Percentiles rank a stretch among this genome's conserved stretches.
Conservation (phyloP, 2,113 vertebrate species). For the Macquaria ambigua region DNA sequence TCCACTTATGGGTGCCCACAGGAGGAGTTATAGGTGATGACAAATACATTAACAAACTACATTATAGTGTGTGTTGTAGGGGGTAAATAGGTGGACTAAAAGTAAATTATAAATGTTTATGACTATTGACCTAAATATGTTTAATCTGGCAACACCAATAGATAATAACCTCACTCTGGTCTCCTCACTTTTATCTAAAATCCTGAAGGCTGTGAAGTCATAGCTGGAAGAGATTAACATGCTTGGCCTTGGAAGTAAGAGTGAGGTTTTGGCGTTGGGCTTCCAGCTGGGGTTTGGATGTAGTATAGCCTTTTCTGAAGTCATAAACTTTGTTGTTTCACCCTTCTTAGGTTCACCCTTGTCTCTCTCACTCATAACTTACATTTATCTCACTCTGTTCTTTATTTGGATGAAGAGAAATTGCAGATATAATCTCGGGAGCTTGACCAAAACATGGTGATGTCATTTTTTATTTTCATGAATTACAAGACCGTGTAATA, state of each 20-base stretch:
- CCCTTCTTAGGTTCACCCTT: background rate
- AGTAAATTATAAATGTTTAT: background rate
- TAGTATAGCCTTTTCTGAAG: background rate
- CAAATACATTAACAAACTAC: background rate
- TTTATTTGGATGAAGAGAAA: conserved; percentile 22
- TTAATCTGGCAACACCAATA: background rate
- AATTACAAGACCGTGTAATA: background rate
- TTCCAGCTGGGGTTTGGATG: conserved; percentile 19
- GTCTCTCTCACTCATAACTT: background rate
- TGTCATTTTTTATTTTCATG: conserved; percentile 28
- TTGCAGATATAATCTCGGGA: background rate
- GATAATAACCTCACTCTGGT: background rate
- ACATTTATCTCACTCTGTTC: conserved; percentile 1
- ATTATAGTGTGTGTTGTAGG: background rate
- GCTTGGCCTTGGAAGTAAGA: conserved; percentile 5
- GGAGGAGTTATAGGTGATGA: background rate
- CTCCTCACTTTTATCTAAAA: background rate
- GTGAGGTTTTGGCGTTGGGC: background rate
- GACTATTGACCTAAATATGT: background rate
- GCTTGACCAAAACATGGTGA: conserved; percentile 1
- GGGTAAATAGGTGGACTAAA: background rate
- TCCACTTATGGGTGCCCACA: background rate
- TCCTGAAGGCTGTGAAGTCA: background rate
- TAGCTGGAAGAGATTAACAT: conserved; percentile 11
- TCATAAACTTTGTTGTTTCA: conserved; percentile 26